A percentile compares a stretch with the other conserved stretches of the same genome.
Conservation (phyloP, 2,888 invertebrate species). For the Acanthosoma haemorrhoidale region DNA sequence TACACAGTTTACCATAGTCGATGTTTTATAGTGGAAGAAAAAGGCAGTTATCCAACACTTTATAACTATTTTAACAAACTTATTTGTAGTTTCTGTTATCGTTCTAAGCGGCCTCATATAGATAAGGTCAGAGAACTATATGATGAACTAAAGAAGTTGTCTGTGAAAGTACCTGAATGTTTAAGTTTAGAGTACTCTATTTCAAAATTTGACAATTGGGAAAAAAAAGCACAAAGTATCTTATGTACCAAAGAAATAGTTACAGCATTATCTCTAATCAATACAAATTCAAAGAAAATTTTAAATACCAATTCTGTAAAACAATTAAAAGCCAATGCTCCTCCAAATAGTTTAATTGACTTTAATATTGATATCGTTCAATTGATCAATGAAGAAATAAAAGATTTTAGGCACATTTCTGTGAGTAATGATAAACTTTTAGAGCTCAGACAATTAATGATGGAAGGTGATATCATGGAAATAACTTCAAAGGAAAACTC, state of each 20-base stretch:
- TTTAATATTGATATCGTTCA: not conserved
- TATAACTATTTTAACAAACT: constrained; percentile 13
- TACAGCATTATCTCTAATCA: not conserved
- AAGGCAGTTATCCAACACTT: not conserved
- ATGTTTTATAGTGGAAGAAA: constrained; percentile 27
- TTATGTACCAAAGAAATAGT: constrained; percentile 13
- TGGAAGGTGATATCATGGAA: constrained; percentile 38
- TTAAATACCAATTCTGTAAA: not conserved
- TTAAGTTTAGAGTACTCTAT: constrained; percentile 28
- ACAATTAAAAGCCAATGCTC: not conserved
- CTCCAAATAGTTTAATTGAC: not conserved
- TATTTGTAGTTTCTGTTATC: constrained; percentile 34
- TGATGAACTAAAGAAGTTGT: constrained; percentile 11
- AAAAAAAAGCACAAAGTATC: not conserved
- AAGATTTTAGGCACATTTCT: constrained; percentile 11
- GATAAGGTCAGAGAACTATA: constrained; percentile 8
- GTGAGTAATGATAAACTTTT: constrained; percentile 16
- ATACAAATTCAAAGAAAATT: constrained; percentile 13
- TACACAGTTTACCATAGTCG: constrained; percentile 31
- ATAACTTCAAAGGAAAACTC: constrained; percentile 32
- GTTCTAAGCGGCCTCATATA: constrained; percentile 33
- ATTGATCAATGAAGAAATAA: not conserved
- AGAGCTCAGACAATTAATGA: constrained; percentile 33
- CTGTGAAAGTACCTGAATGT: constrained; percentile 36
- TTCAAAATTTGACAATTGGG: constrained; percentile 27